phyloP scores from a whole-genome alignment of 1,140 invertebrate genomes.

The Amyelois transitella region DNA sequence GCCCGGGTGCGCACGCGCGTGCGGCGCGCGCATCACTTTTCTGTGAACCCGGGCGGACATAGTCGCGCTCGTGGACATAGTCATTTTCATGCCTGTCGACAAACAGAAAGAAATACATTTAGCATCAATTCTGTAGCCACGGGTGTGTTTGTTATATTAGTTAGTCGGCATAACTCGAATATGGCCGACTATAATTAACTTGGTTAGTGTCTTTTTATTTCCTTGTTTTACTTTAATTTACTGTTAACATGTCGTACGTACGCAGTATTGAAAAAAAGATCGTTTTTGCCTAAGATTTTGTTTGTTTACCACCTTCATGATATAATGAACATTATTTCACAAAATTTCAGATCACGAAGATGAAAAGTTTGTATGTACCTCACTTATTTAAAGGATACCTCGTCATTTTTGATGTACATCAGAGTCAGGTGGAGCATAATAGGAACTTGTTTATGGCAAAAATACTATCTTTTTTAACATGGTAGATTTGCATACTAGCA shows the following conservation, averaged over 20 bases:
- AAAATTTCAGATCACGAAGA: no score
- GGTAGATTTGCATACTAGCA: no score
- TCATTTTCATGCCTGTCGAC: conserved; percentile 79
- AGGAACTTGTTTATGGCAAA: no score
- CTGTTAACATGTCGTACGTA: background rate
- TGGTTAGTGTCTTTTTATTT: background rate
- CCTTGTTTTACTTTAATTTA: background rate
- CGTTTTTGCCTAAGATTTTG: no score
- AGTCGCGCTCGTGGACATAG: conserved; percentile 78
- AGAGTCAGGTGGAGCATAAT: no score
- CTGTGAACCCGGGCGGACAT: conserved; percentile 78
- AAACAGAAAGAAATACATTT: conserved; percentile 33
- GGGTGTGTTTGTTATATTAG: background rate
- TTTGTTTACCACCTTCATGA: no score
- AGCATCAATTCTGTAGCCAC: conserved; percentile 2
- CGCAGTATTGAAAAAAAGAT: no score
- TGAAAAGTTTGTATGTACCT: no score
- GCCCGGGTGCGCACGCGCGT: conserved; percentile 69
- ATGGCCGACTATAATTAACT: background rate
- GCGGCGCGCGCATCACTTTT: conserved; percentile 76
- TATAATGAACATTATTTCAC: no score
- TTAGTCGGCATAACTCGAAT: background rate
- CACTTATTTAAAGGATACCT: no score
- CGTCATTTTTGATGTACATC: no score
- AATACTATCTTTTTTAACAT: no score